Evolutionary conservation across 2,797 vertebrate species (phyloP).

Genomic region (Lepilemur ruficaudatus): DNA sequence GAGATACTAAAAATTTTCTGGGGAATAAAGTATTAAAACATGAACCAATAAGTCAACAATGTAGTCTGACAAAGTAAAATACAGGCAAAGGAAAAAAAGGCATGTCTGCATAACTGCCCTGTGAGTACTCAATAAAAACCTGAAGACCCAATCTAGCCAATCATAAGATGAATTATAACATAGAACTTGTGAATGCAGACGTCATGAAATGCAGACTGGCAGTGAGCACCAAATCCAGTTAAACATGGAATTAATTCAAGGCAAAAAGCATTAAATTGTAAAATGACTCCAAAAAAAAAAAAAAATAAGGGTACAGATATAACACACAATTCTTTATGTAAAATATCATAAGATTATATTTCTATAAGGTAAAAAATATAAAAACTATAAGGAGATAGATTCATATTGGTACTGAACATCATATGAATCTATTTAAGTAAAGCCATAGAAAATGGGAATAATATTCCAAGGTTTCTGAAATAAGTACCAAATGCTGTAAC

Average conservation of each 20-base stretch:
- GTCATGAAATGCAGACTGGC: background rate
- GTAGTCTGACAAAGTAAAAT: conserved; percentile 12
- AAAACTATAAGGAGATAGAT: background rate
- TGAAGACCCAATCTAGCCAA: background rate
- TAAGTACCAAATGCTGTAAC: background rate
- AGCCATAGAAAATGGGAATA: background rate
- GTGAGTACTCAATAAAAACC: background rate
- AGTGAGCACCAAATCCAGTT: background rate
- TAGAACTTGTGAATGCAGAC: background rate
- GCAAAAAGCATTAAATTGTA: background rate
- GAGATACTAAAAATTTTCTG: background rate
- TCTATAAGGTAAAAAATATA: background rate
- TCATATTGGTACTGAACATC: background rate
- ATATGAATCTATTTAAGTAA: background rate
- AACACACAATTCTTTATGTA: background rate
- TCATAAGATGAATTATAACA: background rate
- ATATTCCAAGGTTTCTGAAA: background rate
- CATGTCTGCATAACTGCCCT: background rate
- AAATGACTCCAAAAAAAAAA: background rate
- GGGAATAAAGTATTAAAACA: conserved; percentile 11
- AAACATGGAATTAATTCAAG: conserved; percentile 11
- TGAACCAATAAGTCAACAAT: background rate
- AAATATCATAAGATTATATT: background rate
- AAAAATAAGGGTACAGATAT: background rate
- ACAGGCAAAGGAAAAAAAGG: background rate